These are phyloP conservation scores for Volucella inanis DNA, from an alignment of 2,888 invertebrate species.

Conservation along the genomic window DNA sequence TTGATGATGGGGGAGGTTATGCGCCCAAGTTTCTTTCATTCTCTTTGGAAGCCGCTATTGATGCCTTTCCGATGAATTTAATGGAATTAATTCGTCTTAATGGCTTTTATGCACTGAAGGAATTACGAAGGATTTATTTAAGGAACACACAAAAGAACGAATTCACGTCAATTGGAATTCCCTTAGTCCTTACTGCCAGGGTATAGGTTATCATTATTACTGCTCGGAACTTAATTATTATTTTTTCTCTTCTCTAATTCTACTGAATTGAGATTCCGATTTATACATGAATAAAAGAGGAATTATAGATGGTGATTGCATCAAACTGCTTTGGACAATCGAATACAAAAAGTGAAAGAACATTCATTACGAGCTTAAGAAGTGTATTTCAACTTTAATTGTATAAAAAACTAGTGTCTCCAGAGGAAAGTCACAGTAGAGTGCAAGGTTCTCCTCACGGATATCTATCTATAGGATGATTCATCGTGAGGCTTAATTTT, in stretches of 20 bases:
- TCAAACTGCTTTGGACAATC: no score
- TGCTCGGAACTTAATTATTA: slow-evolving; percentile 47
- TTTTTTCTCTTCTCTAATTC: slow-evolving; percentile 13
- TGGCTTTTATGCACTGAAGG: slow-evolving; percentile 64
- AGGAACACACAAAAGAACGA: slow-evolving; percentile 44
- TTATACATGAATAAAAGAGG: slow-evolving; percentile 7
- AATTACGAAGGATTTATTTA: slow-evolving; percentile 61
- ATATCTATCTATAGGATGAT: no score
- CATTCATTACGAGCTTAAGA: no score
- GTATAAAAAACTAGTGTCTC: no score
- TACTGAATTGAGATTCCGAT: background rate
- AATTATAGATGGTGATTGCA: no score
- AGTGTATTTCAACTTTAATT: no score
- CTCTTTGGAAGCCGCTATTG: slow-evolving; percentile 9
- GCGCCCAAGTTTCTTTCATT: slow-evolving; percentile 29
- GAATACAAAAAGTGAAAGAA: no score
- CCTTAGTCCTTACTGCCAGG: background rate
- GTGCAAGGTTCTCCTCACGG: no score
- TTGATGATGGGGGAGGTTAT: slow-evolving; percentile 65
- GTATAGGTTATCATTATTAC: slow-evolving; percentile 3
- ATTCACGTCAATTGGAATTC: slow-evolving; percentile 36
- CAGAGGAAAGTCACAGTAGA: no score
- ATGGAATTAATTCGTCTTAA: slow-evolving; percentile 72
- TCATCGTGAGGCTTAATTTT: no score
- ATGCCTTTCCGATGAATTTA: slow-evolving; percentile 67